These are phyloP conservation scores for Hydrozoanthus tunicans DNA, from an alignment of 64 coral and sea anemone genomes.

Conservation along the genomic window DNA sequence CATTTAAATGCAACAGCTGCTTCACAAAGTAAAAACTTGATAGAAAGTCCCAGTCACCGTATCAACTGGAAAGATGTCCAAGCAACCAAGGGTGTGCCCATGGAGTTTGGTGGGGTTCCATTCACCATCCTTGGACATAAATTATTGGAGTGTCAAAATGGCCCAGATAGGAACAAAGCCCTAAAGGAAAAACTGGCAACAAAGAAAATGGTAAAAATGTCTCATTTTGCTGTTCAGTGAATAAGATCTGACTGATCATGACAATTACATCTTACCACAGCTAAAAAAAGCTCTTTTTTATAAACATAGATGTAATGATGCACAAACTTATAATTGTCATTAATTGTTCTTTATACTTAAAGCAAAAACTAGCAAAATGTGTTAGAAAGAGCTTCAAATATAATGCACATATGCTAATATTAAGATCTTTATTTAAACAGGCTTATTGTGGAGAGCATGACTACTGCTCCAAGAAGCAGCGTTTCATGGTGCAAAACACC, in stretches of 20 bases:
- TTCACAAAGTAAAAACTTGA: background rate
- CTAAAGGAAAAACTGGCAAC: constrained; percentile 33
- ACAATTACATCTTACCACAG: no score
- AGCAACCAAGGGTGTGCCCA: background rate
- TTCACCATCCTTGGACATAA: constrained; percentile 19
- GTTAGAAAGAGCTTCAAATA: background rate
- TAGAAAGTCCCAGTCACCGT: background rate
- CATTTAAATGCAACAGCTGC: background rate
- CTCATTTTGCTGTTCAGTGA: no score
- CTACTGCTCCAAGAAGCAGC: constrained; percentile 23
- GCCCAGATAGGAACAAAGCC: constrained; percentile 15
- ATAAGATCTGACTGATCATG: no score
- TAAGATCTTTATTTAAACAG: background rate
- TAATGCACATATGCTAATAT: background rate
- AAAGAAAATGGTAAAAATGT: constrained; percentile 25
- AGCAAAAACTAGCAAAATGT: background rate
- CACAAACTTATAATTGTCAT: no score
- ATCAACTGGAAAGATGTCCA: constrained; percentile 44
- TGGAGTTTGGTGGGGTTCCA: constrained; percentile 25
- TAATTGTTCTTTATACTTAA: background rate
- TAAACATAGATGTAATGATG: no score
- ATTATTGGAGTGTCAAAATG: constrained; percentile 35
- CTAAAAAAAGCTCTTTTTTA: no score
- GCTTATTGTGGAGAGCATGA: constrained; percentile 21
- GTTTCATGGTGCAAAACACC: constrained; percentile 59